These are phyloP conservation scores for Aleiodes testaceus DNA, from an alignment of 2,888 invertebrate genomes.

Conservation along the genomic window DNA sequence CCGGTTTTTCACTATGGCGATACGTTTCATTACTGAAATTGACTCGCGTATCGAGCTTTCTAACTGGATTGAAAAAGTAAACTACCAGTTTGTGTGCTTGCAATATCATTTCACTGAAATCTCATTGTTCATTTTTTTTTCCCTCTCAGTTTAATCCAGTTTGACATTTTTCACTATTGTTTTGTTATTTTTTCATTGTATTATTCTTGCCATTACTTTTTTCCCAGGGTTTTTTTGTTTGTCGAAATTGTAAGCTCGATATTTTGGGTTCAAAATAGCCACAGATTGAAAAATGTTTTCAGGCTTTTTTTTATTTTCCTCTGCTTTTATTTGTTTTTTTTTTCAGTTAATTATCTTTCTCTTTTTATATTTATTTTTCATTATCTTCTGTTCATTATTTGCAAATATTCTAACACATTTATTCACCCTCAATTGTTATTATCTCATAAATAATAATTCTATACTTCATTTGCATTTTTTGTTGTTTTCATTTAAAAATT, in stretches of 20 bases:
- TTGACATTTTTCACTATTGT: conserved; percentile 21
- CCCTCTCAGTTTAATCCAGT: conserved; percentile 6
- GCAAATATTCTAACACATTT: conserved; percentile 13
- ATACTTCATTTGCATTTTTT: conserved; percentile 27
- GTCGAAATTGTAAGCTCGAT: conserved; percentile 34
- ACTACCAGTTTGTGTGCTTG: conserved; percentile 22
- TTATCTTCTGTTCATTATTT: not conserved
- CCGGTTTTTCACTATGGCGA: conserved; percentile 20
- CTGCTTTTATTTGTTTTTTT: conserved; percentile 5
- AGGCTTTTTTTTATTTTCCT: not conserved
- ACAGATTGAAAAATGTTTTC: not conserved
- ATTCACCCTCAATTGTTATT: conserved; percentile 29
- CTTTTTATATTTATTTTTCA: not conserved
- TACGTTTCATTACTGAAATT: conserved; percentile 41
- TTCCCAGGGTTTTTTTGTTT: not conserved
- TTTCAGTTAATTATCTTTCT: not conserved
- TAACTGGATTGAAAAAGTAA: conserved; percentile 35
- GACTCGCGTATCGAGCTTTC: conserved; percentile 37
- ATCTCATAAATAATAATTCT: conserved; percentile 43
- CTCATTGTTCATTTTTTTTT: conserved; percentile 19
- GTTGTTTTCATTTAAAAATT: conserved; percentile 57
- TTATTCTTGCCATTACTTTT: conserved; percentile 4
- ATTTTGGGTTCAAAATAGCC: not conserved
- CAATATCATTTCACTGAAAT: conserved; percentile 31
- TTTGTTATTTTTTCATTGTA: not conserved